Evolutionary conservation across 1,140 invertebrate genomes (phyloP), one percentile per base, ranked within the genome.

Genomic region (Brachionus paranguensis): DNA sequence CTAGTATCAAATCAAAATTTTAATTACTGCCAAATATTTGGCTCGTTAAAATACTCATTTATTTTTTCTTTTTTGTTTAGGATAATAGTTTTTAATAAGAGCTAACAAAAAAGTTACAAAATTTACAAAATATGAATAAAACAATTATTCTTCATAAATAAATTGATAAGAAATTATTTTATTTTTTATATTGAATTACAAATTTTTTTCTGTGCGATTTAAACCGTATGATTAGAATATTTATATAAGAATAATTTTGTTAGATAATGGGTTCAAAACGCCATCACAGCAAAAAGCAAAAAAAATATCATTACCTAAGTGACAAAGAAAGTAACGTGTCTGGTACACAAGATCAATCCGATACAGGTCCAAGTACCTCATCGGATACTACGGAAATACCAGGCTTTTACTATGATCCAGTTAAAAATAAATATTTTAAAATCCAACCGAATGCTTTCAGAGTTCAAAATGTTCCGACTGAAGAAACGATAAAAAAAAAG

Each of bases 401-500:
- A 10, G 78, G 78, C 7, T 81, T 81, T 27, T 81, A 81, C 33
- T 81, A 43, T 81, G 78, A 81, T 81, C 78, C 78, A 20, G 17
- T 64, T 4, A 81, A 68, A 68, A 81, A 81, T 12, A 60, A 29
- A 68, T 81, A 81, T 37, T 81, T 81, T 37, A 81, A 64, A 81
- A 68, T 81, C 11, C 78, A 81, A 81, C 17, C 24, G 37, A 81
- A 81, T 24, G 43, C 10, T 76, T 76, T 76, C 27, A 41, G 72
- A 10, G 6, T 76, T 4, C 6, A 76, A 33, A 76, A 37, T 76
- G 72, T 76, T 50, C 20, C 11, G 6, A 76, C 72, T 27, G 20
- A 76, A 27, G 72, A 76, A 27, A 14, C 10, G 11, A 29, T 76
- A 12, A 76, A 76, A 50, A 76, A 29, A 29, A 76, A 76, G 43